phyloP scores from a whole-genome alignment of 2,888 invertebrate genomes.

The Noctua fimbriata region DNA sequence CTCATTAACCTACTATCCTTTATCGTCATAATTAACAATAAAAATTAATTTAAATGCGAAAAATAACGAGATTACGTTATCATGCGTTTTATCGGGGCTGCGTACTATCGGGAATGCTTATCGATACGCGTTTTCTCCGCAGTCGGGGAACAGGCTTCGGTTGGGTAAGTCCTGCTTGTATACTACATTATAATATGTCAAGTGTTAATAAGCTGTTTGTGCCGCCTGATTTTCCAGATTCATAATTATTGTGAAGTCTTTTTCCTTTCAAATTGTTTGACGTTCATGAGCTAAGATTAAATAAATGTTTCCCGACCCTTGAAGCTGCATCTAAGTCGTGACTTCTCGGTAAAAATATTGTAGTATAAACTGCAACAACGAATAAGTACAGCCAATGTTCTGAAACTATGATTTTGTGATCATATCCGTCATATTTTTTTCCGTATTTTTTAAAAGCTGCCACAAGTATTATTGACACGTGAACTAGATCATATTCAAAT shows the following conservation, averaged over 20 bases:
- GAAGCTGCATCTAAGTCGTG: background rate
- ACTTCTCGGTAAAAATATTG: background rate
- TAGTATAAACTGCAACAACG: background rate
- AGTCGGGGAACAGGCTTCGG: constrained; percentile 37
- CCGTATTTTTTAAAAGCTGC: background rate
- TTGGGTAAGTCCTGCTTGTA: constrained; percentile 41
- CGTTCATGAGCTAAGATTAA: background rate
- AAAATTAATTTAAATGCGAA: constrained; percentile 45
- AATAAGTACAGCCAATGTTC: background rate
- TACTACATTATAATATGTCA: background rate
- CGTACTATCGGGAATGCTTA: constrained; percentile 23
- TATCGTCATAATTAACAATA: constrained; percentile 37
- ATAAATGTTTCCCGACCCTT: background rate
- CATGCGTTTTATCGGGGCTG: constrained; percentile 14
- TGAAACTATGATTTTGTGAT: background rate
- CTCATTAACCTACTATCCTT: constrained; percentile 18
- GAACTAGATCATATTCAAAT: background rate
- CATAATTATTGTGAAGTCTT: background rate
- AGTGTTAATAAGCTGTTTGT: background rate
- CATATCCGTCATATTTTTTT: too few species aligned
- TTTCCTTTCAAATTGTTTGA: background rate
- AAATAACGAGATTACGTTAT: constrained; percentile 52
- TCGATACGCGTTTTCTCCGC: constrained; percentile 1
- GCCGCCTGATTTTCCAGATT: background rate
- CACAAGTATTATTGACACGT: background rate